Percentiles rank a stretch among this genome's conserved stretches.
Evolutionary conservation across 2,888 invertebrate genomes (phyloP).

Genomic region (Coelinius sp.): DNA sequence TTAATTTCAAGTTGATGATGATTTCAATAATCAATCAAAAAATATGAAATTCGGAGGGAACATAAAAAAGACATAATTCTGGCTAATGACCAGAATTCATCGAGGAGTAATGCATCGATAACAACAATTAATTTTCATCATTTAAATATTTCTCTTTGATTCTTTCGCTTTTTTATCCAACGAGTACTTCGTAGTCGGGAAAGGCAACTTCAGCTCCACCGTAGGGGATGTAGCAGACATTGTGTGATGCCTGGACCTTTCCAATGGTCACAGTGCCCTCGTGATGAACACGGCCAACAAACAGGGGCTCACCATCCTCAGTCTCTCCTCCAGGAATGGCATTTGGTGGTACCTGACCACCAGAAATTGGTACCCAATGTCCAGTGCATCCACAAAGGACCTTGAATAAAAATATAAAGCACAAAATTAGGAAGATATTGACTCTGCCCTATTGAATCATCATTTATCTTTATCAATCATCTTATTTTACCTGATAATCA

Average conservation of each 20-base stretch:
- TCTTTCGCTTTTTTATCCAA: constrained; percentile 64
- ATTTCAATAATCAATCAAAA: background rate
- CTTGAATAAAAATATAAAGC: constrained; percentile 49
- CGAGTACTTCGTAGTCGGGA: constrained; percentile 86
- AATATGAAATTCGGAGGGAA: background rate
- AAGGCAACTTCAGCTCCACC: constrained; percentile 85
- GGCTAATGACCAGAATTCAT: constrained; percentile 29
- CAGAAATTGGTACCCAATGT: constrained; percentile 75
- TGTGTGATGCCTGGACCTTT: constrained; percentile 88
- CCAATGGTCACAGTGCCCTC: constrained; percentile 84
- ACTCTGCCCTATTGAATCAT: background rate
- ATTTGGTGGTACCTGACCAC: constrained; percentile 80
- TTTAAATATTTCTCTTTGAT: background rate
- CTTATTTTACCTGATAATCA: constrained; percentile 77
- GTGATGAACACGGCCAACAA: constrained; percentile 83
- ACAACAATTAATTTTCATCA: constrained; percentile 20
- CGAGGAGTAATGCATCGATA: constrained; percentile 24
- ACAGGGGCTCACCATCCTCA: constrained; percentile 85
- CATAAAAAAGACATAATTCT: no score
- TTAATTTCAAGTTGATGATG: background rate
- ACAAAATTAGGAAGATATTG: background rate
- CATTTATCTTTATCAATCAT: background rate
- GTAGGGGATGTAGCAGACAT: constrained; percentile 86
- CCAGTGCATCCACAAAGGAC: constrained; percentile 68
- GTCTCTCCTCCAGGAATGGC: constrained; percentile 81